A percentile compares a stretch with the other conserved stretches of the same genome.
Evolutionary conservation across 1,140 invertebrate genomes (phyloP).

Genomic region (Pogonomyrmex californicus): DNA sequence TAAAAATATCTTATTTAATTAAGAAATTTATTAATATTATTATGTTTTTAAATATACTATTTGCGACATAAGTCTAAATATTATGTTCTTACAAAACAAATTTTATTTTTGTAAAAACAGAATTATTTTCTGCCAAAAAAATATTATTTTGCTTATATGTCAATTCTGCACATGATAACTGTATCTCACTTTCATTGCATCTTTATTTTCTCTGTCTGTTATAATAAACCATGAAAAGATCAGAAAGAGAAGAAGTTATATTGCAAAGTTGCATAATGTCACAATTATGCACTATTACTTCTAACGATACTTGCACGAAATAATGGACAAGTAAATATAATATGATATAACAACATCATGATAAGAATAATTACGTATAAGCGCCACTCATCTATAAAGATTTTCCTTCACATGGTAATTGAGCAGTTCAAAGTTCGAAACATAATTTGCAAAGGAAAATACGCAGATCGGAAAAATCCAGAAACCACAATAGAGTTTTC

Average conservation of each 20-base stretch:
- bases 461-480: background rate
- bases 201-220: background rate
- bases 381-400: background rate
- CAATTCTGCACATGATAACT: background rate
- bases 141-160: background rate
- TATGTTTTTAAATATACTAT: too few species aligned
- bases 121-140: background rate
- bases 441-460: conserved; percentile 10
- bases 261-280: background rate
- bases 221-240: background rate
- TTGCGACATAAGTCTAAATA: too few species aligned
- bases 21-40: too few species aligned
- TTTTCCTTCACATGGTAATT: conserved; percentile 9
- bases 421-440: conserved; percentile 11
- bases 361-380: conserved; percentile 20
- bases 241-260: background rate
- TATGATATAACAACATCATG: conserved; percentile 30
- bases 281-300: background rate
- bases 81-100: background rate
- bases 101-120: background rate
- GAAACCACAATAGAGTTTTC: background rate
- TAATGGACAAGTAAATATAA: conserved; percentile 2
- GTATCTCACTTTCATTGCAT: background rate
- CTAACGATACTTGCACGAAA: conserved; percentile 9
- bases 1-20: background rate